phyloP scores from a whole-genome alignment of 2,113 vertebrate genomes.

The Sakesphorus luctuosus region DNA sequence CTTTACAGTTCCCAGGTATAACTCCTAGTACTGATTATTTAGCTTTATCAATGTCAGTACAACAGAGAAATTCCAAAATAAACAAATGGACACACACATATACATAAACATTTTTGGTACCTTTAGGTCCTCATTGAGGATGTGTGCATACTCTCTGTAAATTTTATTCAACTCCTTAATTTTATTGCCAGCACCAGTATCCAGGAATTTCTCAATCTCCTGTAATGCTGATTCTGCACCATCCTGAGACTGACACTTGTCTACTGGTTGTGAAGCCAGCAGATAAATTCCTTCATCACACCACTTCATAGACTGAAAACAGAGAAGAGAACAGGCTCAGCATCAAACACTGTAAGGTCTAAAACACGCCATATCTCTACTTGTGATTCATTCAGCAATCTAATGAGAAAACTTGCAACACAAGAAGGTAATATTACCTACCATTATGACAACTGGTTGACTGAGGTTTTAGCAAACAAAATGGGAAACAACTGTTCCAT shows the following conservation, averaged over 20 bases:
- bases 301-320: conserved; percentile 88
- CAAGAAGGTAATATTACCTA: background rate
- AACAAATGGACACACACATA: background rate
- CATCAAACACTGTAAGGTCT: background rate
- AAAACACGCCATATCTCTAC: background rate
- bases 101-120: conserved; percentile 56
- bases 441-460: background rate
- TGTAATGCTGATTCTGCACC: conserved; percentile 93
- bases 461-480: background rate
- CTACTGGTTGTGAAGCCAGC: conserved; percentile 92
- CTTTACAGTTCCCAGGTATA: background rate
- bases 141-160: conserved; percentile 83
- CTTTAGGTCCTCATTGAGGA: conserved; percentile 88
- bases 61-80: background rate
- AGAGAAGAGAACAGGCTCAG: background rate
- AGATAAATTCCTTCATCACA: conserved; percentile 95
- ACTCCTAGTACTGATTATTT: background rate
- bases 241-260: conserved; percentile 97
- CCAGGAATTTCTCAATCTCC: conserved; percentile 93
- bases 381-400: background rate
- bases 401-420: background rate
- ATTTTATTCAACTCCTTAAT: conserved; percentile 83
- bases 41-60: background rate
- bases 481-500: background rate
- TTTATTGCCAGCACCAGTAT: conserved; percentile 80